These are phyloP conservation scores for Lampris incognitus DNA, from an alignment of 2,113 vertebrate genomes.

Conservation along the genomic window DNA sequence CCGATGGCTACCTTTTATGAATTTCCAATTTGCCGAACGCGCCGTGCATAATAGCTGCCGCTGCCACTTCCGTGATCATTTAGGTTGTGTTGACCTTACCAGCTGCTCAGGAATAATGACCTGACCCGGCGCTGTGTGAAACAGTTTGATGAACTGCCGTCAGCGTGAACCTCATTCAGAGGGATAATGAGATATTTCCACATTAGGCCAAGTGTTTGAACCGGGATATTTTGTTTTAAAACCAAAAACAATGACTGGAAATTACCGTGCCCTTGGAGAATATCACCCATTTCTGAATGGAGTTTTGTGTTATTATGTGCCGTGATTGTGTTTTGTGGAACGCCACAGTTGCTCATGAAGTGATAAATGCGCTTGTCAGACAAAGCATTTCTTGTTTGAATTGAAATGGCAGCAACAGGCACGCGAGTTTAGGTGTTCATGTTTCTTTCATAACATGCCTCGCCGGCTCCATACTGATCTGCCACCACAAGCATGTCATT, in stretches of 20 bases:
- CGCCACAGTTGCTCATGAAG: constrained; percentile 64
- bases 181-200: constrained; percentile 36
- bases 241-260: constrained; percentile 21
- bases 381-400: constrained; percentile 23
- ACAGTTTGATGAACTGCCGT: constrained; percentile 21
- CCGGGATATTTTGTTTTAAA: constrained; percentile 16
- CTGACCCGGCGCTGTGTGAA: not conserved
- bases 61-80: constrained; percentile 9
- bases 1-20: constrained; percentile 14
- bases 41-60: constrained; percentile 18
- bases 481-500: constrained; percentile 41
- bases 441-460: constrained; percentile 60
- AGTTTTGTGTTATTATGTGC: constrained; percentile 71
- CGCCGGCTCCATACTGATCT: constrained; percentile 40
- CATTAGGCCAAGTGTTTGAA: constrained; percentile 26
- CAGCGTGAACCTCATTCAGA: constrained; percentile 40
- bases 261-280: constrained; percentile 44
- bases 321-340: constrained; percentile 69
- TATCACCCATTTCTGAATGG: constrained; percentile 50
- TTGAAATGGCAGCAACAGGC: constrained; percentile 34
- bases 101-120: constrained; percentile 15
- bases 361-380: constrained; percentile 56
- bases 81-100: constrained; percentile 27
- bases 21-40: constrained; percentile 23
- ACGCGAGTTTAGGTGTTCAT: constrained; percentile 40